These are phyloP conservation scores for Enhydra lutris DNA, from an alignment of 2,113 vertebrate species.

Conservation along the genomic window DNA sequence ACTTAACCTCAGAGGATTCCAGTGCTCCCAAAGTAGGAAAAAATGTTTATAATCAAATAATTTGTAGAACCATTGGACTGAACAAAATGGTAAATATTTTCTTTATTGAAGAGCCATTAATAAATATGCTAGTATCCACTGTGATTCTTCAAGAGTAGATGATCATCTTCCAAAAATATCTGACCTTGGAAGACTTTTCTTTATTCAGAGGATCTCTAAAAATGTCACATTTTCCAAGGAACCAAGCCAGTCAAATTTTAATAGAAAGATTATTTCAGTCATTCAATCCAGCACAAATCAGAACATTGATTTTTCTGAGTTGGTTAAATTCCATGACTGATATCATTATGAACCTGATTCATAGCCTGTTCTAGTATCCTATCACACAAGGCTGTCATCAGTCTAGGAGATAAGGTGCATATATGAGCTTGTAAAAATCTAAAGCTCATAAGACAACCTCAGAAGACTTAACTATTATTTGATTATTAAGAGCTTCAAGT, in stretches of 20 bases:
- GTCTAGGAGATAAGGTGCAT: background rate
- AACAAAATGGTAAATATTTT: background rate
- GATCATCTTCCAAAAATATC: background rate
- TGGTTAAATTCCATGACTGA: constrained; percentile 5
- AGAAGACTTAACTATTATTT: background rate
- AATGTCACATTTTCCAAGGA: background rate
- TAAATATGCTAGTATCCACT: background rate
- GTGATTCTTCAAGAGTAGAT: background rate
- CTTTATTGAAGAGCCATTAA: background rate
- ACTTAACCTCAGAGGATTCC: background rate
- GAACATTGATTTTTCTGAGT: background rate
- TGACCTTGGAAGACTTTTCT: constrained; percentile 9
- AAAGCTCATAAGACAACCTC: background rate
- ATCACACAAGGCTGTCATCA: background rate
- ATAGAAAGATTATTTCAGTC: background rate
- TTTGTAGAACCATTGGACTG: background rate
- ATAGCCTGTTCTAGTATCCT: background rate
- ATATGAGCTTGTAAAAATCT: background rate
- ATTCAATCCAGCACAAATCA: background rate
- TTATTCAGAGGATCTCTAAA: constrained; percentile 1
- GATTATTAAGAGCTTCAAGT: background rate
- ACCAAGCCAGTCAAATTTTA: background rate
- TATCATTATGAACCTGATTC: background rate
- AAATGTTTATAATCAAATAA: background rate
- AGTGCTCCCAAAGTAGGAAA: background rate